Base-by-base conservation (phyloP, 2,888 invertebrate species). In the Esperia sulphurella region DNA sequence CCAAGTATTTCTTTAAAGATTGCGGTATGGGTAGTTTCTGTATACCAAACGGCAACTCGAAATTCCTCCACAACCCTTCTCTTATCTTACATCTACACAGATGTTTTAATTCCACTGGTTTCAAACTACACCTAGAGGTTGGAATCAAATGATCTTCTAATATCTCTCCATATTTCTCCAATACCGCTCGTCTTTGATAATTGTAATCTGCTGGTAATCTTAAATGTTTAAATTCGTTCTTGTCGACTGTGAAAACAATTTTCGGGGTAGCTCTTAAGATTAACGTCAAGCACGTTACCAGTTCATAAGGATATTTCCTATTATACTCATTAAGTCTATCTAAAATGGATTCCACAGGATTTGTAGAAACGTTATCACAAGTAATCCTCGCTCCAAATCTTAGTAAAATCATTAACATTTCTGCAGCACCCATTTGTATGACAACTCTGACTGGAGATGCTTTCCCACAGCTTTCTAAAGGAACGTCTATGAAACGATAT, bases 381-480 rank as follows among this genome's bases (percentile, higher is more conserved):
- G 89, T 88, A 8, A 93, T 89, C 55, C 90, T 86, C 5, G 94
- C 94, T 12, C 95, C 95, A 68, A 93, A 94, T 76, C 94, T 86
- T 42, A 96, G 80, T 52, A 96, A 85, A 53, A 95, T 92, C 68
- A 93, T 90, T 4, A 96, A 81, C 67, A 95, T 93, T 71, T 96
- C 95, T 3, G 95, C 92, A 8, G 94, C 86, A 41, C 93, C 94
- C 67, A 95, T 91, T 72, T 95, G 95, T 53, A 95, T 87, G 0
- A 94, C 94, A 0, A 96, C 93, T 67, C 94, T 92, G 1, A 95
- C 81, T 0, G 95, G 95, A 0, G 94, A 91, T 5, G 94, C 91
- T 59, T 91, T 91, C 0, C 95, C 95, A 65, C 96, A 96, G 49
- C 95, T 95, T 70, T 95, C 95, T 76, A 96, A 92, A 9, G 96